These are phyloP conservation scores for Ranitomeya imitator DNA, from an alignment of 2,113 vertebrate genomes.

Conservation along the genomic window DNA sequence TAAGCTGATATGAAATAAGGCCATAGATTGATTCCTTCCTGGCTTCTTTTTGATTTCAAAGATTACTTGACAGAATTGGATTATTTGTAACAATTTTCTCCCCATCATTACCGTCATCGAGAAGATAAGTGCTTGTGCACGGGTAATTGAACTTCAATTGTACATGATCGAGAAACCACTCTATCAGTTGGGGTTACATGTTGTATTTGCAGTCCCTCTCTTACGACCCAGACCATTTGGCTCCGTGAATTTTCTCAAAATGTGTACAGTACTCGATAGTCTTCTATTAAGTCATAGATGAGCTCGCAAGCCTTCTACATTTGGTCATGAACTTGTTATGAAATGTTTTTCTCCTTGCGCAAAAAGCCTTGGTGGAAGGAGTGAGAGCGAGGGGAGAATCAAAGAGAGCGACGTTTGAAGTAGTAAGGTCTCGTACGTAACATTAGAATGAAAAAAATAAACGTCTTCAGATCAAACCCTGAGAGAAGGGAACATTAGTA, in stretches of 20 bases:
- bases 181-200: conserved; percentile 40
- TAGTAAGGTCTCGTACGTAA: conserved; percentile 29
- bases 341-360: neutral
- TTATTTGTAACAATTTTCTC: conserved; percentile 55
- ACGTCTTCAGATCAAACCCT: conserved; percentile 34
- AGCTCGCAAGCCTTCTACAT: neutral
- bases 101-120: conserved; percentile 43
- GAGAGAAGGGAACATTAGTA: conserved; percentile 49
- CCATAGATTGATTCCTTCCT: conserved; percentile 44
- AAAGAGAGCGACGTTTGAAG: conserved; percentile 40
- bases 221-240: conserved; percentile 1
- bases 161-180: conserved; percentile 50
- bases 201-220: neutral
- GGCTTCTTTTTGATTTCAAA: conserved; percentile 52
- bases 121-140: conserved; percentile 53
- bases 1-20: conserved; percentile 26
- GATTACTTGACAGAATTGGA: conserved; percentile 49
- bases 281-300: neutral
- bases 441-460: conserved; percentile 32
- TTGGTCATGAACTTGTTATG: neutral
- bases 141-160: conserved; percentile 57
- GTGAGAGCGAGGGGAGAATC: neutral
- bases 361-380: neutral
- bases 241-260: neutral
- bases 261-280: neutral